These are phyloP conservation scores for Ectropis crepuscularia DNA, from an alignment of 2,888 invertebrate genomes.

Conservation along the genomic window DNA sequence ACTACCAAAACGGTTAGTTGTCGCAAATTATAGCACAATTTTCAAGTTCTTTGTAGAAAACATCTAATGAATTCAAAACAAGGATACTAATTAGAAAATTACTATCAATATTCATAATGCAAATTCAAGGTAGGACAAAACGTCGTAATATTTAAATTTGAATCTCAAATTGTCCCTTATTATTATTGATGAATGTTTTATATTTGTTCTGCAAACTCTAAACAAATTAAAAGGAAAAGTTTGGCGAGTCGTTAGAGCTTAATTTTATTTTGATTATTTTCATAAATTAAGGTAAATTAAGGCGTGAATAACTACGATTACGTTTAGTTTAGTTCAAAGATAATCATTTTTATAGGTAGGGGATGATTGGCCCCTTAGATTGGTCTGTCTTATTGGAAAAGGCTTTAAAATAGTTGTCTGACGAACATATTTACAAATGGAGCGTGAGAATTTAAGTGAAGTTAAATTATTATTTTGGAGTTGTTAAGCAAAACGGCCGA, in stretches of 20 bases:
- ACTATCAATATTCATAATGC: slow-evolving; percentile 9
- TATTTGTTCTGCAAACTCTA: slow-evolving; percentile 31
- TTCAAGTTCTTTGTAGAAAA: neutral
- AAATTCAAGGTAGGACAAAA: slow-evolving; percentile 11
- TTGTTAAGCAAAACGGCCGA: too few species aligned
- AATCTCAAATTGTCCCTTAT: slow-evolving; percentile 24
- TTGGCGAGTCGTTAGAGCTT: slow-evolving; percentile 42
- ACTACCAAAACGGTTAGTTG: too few species aligned
- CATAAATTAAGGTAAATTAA: slow-evolving; percentile 34
- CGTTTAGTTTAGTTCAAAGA: slow-evolving; percentile 25
- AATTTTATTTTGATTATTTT: slow-evolving; percentile 44
- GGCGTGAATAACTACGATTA: slow-evolving; percentile 14
- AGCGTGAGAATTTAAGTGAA: too few species aligned
- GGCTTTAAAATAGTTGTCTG: too few species aligned
- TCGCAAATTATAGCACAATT: too few species aligned
- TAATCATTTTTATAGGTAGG: too few species aligned
- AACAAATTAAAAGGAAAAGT: slow-evolving; percentile 46
- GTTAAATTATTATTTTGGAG: too few species aligned
- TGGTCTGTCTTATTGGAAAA: too few species aligned
- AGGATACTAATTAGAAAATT: slow-evolving; percentile 8
- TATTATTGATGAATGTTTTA: slow-evolving; percentile 27
- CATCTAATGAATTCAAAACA: slow-evolving; percentile 2
- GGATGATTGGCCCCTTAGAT: too few species aligned
- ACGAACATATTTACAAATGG: too few species aligned
- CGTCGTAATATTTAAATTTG: slow-evolving; percentile 23